A percentile compares a stretch with the other conserved stretches of the same genome.
Evolutionary conservation across 2,797 vertebrate genomes (phyloP).

Genomic region (Anas flavirostris): DNA sequence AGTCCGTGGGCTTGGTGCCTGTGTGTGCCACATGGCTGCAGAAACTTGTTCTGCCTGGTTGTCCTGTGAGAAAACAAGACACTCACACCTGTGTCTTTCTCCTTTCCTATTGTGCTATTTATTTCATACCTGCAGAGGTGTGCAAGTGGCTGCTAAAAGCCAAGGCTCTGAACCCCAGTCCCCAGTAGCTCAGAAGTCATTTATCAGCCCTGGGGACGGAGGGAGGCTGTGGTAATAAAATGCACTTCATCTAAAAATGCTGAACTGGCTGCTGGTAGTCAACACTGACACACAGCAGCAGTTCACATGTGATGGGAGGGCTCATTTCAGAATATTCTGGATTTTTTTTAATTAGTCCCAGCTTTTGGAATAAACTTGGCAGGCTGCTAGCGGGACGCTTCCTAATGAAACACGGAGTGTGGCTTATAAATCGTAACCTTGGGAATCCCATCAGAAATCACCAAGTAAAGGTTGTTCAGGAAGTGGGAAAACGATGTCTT

Average conservation of each 20-base stretch:
- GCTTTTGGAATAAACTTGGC: constrained; percentile 58
- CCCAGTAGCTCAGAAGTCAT: neutral
- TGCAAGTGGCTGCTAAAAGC: neutral
- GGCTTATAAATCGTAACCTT: constrained; percentile 57
- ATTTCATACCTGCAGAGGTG: neutral
- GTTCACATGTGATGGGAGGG: neutral
- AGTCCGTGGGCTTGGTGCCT: neutral
- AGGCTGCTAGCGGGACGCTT: constrained; percentile 35
- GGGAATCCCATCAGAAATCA: constrained; percentile 54
- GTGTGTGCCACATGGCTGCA: neutral
- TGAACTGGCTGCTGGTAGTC: neutral
- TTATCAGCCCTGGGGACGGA: neutral
- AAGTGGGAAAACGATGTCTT: neutral
- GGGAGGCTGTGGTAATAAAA: neutral
- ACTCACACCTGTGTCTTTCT: neutral
- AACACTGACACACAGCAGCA: neutral
- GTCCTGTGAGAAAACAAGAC: neutral
- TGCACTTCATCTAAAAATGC: neutral
- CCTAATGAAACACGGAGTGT: constrained; percentile 36
- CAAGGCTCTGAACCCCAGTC: neutral
- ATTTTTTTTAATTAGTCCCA: neutral
- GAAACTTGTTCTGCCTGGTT: neutral
- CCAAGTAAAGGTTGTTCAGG: neutral
- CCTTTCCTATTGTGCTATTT: neutral
- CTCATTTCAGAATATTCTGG: neutral